phyloP scores from a whole-genome alignment of 2,797 vertebrate genomes.

The Pristis pectinata region DNA sequence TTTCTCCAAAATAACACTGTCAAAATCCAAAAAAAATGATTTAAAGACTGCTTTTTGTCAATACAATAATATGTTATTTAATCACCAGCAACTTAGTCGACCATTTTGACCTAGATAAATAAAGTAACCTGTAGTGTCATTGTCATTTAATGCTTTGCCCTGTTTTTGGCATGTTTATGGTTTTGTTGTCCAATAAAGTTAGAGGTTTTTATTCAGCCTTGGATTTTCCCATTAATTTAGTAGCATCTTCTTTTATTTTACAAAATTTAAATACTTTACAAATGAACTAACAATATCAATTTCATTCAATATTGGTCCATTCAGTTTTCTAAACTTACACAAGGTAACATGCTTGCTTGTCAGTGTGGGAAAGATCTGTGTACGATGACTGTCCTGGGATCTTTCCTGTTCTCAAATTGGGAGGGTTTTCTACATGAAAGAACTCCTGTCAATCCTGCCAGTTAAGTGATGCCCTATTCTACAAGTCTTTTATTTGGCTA shows the following conservation, averaged over 20 bases:
- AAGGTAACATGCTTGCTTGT: background rate
- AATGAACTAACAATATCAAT: background rate
- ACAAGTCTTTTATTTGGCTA: background rate
- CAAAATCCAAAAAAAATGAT: background rate
- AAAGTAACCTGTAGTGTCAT: background rate
- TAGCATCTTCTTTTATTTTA: background rate
- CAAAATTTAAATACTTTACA: background rate
- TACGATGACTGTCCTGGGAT: no score
- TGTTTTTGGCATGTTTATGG: background rate
- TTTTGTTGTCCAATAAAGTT: background rate
- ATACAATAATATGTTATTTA: background rate
- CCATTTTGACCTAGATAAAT: constrained; percentile 6
- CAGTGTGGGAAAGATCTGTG: background rate
- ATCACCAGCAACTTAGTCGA: background rate
- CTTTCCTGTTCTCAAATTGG: background rate
- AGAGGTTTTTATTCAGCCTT: background rate
- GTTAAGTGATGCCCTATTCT: background rate
- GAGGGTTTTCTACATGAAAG: background rate
- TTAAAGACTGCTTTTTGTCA: background rate
- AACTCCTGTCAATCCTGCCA: background rate
- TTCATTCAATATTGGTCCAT: background rate
- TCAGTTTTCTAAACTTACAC: background rate
- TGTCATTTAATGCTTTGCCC: background rate
- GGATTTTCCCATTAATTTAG: background rate
- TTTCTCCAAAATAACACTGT: constrained; percentile 21